Conservation (phyloP, 2,888 invertebrate genomes). For the Mythimna pallens region DNA sequence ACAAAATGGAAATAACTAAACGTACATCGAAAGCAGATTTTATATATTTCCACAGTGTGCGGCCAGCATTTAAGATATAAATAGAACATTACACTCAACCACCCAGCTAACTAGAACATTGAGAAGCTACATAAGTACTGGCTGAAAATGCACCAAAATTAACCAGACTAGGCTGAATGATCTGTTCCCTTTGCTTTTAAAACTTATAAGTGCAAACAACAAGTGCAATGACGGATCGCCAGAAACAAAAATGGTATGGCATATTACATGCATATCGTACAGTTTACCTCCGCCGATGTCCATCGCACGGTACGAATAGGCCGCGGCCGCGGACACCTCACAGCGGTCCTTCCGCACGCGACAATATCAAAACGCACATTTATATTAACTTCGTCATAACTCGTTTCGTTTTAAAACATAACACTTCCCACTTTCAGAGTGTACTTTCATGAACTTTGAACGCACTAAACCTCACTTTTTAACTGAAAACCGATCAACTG, state of each 20-base stretch:
- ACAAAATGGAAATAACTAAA: constrained; percentile 54
- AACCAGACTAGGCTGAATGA: constrained; percentile 67
- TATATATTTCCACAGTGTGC: constrained; percentile 67
- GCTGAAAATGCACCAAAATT: constrained; percentile 71
- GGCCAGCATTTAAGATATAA: constrained; percentile 83
- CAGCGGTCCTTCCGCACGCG: constrained; percentile 82
- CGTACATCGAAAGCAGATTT: constrained; percentile 65
- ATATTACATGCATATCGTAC: constrained; percentile 82
- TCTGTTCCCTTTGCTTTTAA: constrained; percentile 60
- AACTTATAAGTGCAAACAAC: constrained; percentile 77
- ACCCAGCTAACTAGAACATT: constrained; percentile 78
- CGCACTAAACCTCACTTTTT: constrained; percentile 83
- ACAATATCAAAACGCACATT: constrained; percentile 82
- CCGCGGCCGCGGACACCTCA: constrained; percentile 81
- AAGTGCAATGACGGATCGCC: constrained; percentile 78
- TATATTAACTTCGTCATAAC: constrained; percentile 83
- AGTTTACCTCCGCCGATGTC: constrained; percentile 89
- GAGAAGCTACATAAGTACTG: constrained; percentile 65
- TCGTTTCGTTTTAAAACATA: constrained; percentile 71
- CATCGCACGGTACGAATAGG: constrained; percentile 83
- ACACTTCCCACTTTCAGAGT: constrained; percentile 79
- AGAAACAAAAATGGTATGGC: constrained; percentile 71
- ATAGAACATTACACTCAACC: constrained; percentile 82
- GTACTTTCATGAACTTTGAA: constrained; percentile 77
- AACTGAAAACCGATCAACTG: constrained; percentile 68